These are phyloP conservation scores for Cremastinae sp. DNA, from an alignment of 2,888 invertebrate species.

Conservation along the genomic window DNA sequence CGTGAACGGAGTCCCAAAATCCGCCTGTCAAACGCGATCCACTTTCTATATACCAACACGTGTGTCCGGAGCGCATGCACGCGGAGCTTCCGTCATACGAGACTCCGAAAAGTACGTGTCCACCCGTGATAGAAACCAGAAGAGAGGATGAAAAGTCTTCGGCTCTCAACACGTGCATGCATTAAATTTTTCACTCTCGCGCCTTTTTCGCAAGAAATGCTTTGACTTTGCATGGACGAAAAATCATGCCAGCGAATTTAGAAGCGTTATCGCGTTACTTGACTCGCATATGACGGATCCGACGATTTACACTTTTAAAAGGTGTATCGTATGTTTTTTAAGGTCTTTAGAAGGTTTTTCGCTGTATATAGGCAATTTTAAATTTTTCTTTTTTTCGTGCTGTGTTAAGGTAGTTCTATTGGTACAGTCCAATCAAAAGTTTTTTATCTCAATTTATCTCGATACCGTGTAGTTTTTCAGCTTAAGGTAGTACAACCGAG, in stretches of 20 bases:
- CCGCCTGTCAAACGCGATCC: slow-evolving; percentile 62
- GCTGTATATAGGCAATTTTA: no score
- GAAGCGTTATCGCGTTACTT: slow-evolving; percentile 11
- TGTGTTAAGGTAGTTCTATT: no score
- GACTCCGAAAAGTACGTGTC: slow-evolving; percentile 48
- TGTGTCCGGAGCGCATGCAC: neutral
- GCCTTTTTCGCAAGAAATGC: neutral
- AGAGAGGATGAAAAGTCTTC: neutral
- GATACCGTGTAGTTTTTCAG: no score
- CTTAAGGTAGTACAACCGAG: no score
- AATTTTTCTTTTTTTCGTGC: no score
- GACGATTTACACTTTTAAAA: neutral
- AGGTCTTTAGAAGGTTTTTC: no score
- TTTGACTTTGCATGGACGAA: slow-evolving; percentile 38
- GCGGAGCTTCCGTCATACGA: slow-evolving; percentile 50
- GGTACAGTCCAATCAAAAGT: no score
- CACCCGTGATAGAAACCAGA: slow-evolving; percentile 29
- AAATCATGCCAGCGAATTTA: slow-evolving; percentile 41
- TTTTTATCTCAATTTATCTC: no score
- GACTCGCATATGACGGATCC: neutral
- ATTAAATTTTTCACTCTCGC: slow-evolving; percentile 22
- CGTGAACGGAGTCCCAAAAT: slow-evolving; percentile 63
- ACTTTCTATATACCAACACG: slow-evolving; percentile 32
- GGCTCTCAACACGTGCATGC: slow-evolving; percentile 27
- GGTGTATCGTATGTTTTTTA: no score